Evolutionary conservation across 2,113 vertebrate genomes (phyloP).

Genomic region (Perca flavescens): DNA sequence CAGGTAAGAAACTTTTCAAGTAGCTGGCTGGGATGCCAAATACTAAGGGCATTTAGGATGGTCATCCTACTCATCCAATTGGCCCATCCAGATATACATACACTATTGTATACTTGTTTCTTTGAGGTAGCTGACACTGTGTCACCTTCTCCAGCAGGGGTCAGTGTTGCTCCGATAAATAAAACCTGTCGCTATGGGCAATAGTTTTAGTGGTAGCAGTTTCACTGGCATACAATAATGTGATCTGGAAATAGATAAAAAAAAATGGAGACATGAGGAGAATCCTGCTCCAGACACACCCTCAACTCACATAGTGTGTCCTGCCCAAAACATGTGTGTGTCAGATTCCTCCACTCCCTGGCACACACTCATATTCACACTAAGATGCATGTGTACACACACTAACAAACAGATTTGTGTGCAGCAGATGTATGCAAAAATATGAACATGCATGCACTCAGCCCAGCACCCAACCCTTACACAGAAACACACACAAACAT

Average conservation of each 20-base stretch:
- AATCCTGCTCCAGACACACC: slow-evolving; percentile 73
- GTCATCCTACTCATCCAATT: no score
- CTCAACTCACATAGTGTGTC: slow-evolving; percentile 49
- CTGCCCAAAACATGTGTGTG: slow-evolving; percentile 57
- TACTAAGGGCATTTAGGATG: not conserved
- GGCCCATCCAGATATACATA: slow-evolving; percentile 1
- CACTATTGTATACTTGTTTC: not conserved
- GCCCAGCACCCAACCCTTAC: slow-evolving; percentile 18
- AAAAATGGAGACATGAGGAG: slow-evolving; percentile 61
- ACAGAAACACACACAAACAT: slow-evolving; percentile 10
- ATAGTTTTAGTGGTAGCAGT: slow-evolving; percentile 7
- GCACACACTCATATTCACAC: slow-evolving; percentile 29
- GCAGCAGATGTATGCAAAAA: slow-evolving; percentile 52
- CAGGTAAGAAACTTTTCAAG: not conserved
- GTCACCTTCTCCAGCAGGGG: slow-evolving; percentile 70
- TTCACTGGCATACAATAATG: slow-evolving; percentile 48
- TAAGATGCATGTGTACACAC: not conserved
- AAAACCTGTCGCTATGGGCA: slow-evolving; percentile 23
- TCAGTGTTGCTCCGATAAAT: slow-evolving; percentile 61
- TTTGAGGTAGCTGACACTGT: slow-evolving; percentile 12
- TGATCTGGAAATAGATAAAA: slow-evolving; percentile 64
- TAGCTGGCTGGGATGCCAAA: not conserved
- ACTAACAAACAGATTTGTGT: not conserved
- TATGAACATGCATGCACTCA: slow-evolving; percentile 8
- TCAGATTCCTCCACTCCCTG: slow-evolving; percentile 57